Base-by-base conservation (phyloP, 2,888 invertebrate genomes). In the Dasypolia templi region DNA sequence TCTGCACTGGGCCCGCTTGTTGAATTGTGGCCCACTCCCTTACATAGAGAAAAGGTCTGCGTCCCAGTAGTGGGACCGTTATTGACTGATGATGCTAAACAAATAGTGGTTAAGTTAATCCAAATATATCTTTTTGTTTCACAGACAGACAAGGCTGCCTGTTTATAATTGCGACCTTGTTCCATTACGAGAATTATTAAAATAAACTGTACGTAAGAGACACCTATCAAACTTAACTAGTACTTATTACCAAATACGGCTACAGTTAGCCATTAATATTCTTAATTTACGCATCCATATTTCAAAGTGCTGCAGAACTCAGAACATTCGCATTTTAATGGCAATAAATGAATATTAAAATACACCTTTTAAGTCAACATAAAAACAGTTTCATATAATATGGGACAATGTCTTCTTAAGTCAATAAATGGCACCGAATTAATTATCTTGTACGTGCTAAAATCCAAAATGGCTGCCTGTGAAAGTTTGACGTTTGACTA, bases 361-460 rank as follows among this genome's bases (percentile, higher is more conserved):
- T 53, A 75, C 74, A 77, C 80, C 68, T 77, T 81, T 73, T 46
- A 58, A 59, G 51, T 71, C 49, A 56, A 51, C 44, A 79, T n/a
- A 75, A 64, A 66, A 79, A 72, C 42, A n/a, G 12, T 51, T 59
- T 19, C 32, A 68, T 68, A 72, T 75, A 83, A 87, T 87, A 69
- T 77, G 74, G 87, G 84, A 77, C 88, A 81, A 72, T 81, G 75
- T 77, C 79, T 83, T 82, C 72, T 69, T 79, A 81, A 74, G 84
- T 83, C 82, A 87, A 87, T 82, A 84, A 83, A 83, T 81, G 82
- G 19, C 75, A 77, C 53, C 56, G 87, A 89, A 91, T 92, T 91
- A 91, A 92, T 93, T 93, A 93, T 89, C 87, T 89, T 68, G 55
- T 77, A 80, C 74, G 80, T 87, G 93, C 90, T 94, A 93, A 92